Percentiles rank a stretch among this genome's conserved stretches.
Evolutionary conservation across 2,888 invertebrate species (phyloP).

Genomic region (Microplitis deprimator): DNA sequence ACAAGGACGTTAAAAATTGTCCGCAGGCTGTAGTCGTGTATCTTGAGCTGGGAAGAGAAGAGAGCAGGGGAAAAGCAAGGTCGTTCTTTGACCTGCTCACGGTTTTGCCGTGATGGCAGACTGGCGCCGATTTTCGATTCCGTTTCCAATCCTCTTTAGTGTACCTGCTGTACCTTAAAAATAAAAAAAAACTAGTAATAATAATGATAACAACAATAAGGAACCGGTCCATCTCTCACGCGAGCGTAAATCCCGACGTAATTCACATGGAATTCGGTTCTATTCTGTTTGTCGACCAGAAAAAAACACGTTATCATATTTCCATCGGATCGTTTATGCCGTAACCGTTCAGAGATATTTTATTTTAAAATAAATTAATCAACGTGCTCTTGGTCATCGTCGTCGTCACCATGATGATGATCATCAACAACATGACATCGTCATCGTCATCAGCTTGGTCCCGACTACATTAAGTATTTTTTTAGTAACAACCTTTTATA

Average conservation of each 20-base stretch:
- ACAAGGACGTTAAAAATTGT: slow-evolving; percentile 15
- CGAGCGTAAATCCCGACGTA: not conserved
- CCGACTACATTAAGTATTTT: not conserved
- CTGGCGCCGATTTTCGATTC: slow-evolving; percentile 67
- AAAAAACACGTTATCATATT: not conserved
- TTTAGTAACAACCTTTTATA: not conserved
- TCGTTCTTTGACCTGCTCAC: slow-evolving; percentile 68
- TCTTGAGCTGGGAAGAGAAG: not conserved
- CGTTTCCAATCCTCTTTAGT: slow-evolving; percentile 55
- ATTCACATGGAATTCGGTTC: slow-evolving; percentile 1
- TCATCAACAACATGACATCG: not conserved
- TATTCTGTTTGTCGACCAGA: slow-evolving; percentile 34
- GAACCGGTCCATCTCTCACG: slow-evolving; percentile 20
- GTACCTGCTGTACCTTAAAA: slow-evolving; percentile 43
- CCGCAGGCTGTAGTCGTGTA: not conserved
- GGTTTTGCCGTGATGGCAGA: slow-evolving; percentile 49
- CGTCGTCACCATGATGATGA: not conserved
- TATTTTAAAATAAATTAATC: not conserved
- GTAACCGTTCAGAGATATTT: not conserved
- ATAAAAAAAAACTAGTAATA: not conserved
- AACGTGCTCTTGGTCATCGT: not conserved
- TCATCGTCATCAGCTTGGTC: too few species aligned
- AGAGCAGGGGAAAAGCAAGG: slow-evolving; percentile 59
- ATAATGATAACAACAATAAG: slow-evolving; percentile 39
- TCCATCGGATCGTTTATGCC: not conserved